Conservation (phyloP, 2,113 vertebrate species). For the Psittacara wagleri region DNA sequence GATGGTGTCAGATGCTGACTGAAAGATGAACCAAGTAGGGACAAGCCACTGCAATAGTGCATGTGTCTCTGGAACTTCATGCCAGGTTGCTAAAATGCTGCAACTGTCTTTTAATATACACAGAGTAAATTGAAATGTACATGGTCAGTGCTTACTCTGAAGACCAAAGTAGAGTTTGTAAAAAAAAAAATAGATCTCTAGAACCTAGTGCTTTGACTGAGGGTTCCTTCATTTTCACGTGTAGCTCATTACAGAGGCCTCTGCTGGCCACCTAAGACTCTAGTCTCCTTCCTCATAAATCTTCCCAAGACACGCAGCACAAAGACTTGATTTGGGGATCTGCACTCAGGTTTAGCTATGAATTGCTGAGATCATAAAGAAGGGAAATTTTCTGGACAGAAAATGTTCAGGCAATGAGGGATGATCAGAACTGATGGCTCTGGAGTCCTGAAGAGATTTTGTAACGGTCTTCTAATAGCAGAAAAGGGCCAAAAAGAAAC, state of each 20-base stretch:
- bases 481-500: neutral
- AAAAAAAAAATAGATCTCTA: neutral
- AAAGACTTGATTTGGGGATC: neutral
- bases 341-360: neutral
- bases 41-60: fast-evolving
- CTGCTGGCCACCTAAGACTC: neutral
- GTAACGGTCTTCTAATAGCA: neutral
- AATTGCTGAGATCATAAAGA: neutral
- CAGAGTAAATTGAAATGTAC: neutral
- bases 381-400: neutral
- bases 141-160: neutral
- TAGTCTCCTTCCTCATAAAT: neutral
- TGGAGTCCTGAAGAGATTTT: neutral
- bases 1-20: neutral
- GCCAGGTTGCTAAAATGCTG: neutral
- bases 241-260: neutral
- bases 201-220: neutral
- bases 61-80: neutral
- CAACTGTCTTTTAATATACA: neutral
- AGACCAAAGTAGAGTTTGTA: neutral
- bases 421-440: neutral
- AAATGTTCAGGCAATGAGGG: neutral
- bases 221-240: neutral
- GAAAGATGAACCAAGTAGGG: neutral
- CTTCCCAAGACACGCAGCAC: neutral